Percentiles rank a stretch among this genome's conserved stretches.
Evolutionary conservation across 2,797 vertebrate genomes (phyloP).

Genomic region (Myripristis jacobus): DNA sequence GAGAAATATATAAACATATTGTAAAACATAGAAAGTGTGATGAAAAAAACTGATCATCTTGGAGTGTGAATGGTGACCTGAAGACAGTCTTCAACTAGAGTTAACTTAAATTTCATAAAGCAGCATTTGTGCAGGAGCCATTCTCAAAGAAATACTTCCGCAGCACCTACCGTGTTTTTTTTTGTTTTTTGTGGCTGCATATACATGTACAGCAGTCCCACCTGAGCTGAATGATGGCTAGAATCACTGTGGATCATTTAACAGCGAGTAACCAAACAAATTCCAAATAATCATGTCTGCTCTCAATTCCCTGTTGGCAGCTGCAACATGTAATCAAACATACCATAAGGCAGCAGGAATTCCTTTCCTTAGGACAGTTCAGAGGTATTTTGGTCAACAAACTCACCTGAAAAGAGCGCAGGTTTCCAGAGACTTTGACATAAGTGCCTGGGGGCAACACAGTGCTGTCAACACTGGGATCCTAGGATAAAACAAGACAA

Average conservation of each 20-base stretch:
- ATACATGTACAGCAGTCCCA: background rate
- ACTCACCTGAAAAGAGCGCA: slow-evolving; percentile 95
- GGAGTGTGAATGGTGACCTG: background rate
- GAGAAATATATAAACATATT: no score
- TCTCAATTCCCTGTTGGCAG: no score
- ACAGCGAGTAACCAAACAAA: no score
- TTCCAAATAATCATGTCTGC: no score
- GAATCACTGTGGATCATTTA: no score
- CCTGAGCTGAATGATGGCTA: no score
- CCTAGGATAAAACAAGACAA: slow-evolving; percentile 76
- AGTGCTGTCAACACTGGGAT: slow-evolving; percentile 87
- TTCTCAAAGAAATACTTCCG: no score
- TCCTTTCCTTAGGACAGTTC: background rate
- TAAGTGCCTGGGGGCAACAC: slow-evolving; percentile 95
- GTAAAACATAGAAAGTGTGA: no score
- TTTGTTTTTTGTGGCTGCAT: background rate
- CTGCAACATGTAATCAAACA: no score
- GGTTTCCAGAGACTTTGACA: slow-evolving; percentile 94
- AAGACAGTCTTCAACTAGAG: background rate
- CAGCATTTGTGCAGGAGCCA: no score
- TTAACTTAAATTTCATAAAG: background rate
- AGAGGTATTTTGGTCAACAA: background rate
- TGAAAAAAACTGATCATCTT: background rate
- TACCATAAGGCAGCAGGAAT: background rate
- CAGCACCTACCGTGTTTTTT: no score